Evolutionary conservation across 92 coral and sea anemone species (phyloP), one percentile per base, ranked within the genome.

Genomic region (Porites rus): DNA sequence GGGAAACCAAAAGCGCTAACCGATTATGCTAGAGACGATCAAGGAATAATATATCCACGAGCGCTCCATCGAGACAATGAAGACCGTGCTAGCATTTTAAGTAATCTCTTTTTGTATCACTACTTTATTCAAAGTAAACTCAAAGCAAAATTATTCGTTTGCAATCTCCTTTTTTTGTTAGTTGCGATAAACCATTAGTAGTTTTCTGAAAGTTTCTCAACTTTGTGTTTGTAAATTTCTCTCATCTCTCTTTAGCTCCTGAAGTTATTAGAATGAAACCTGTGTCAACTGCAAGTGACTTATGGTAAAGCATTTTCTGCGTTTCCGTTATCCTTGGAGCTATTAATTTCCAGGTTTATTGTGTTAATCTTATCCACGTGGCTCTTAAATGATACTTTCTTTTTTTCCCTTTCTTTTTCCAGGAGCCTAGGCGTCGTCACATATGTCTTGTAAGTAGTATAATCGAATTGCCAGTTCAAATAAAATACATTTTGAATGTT

Each of bases 401-500:
- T 74, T 12, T 72, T 61, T 65, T 63, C 60, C 19, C 13, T 7
- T 61, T 74, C 65, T 69, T 51, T 60, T 65, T 38, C n/a, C 72
- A 96, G 98, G 99, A 97, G 99, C 80, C 92, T 93, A 72, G 99
- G 98, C 51, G 99, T 97, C 61, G 94, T 97, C 53, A 95, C 99
- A 14, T 97, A 97, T 51, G 99, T 97, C 74, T 78, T 97, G 99
- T 95, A 89, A 96, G 98, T 96, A 94, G 66, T 18, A 25, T 6
- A 18, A 14, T 13, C 6, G 1, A 58, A 59, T 1, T 8, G 18
- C 4, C 0, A 1, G 14, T 56, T 14, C 61, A 56, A 56, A 56
- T 56, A 4, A 38, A 38, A 38, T 38, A 38, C 0, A 38, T 38
- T 38, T 38, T 38, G 5, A 38, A 38, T 38, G 46, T 38, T 38